These are phyloP conservation scores for Crematogaster levior DNA, from an alignment of 2,888 invertebrate genomes.

Conservation along the genomic window DNA sequence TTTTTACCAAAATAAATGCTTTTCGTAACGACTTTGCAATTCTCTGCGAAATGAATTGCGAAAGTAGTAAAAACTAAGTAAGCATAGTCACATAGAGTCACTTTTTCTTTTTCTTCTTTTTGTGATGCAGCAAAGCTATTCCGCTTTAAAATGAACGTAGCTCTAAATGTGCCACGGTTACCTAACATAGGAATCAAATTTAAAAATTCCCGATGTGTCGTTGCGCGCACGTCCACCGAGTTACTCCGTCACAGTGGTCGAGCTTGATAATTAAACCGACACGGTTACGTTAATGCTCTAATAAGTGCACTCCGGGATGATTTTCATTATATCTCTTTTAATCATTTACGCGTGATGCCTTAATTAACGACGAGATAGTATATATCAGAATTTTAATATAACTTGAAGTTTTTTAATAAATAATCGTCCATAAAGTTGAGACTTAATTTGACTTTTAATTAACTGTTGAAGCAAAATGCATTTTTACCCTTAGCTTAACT, in stretches of 20 bases:
- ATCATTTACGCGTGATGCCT: not conserved
- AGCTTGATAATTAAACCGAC: constrained; percentile 37
- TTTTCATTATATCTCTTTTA: constrained; percentile 7
- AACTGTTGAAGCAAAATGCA: not conserved
- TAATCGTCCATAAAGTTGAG: not conserved
- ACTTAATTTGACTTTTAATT: constrained; percentile 28
- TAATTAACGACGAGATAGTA: constrained; percentile 1
- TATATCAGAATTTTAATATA: not conserved
- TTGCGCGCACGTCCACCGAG: not conserved
- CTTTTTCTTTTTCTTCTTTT: not conserved
- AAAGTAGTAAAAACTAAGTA: constrained; percentile 24
- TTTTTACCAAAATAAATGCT: not conserved
- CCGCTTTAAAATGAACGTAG: not conserved
- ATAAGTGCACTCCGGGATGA: not conserved
- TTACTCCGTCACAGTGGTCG: constrained; percentile 4
- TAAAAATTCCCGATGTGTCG: constrained; percentile 13
- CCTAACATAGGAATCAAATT: constrained; percentile 28
- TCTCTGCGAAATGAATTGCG: constrained; percentile 16
- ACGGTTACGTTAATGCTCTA: constrained; percentile 1
- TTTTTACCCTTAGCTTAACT: not conserved
- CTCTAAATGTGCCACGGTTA: not conserved
- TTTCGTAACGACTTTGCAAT: not conserved
- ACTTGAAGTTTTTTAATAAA: constrained; percentile 3
- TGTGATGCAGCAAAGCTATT: not conserved
- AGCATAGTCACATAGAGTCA: not conserved